Evolutionary conservation across 2,888 invertebrate genomes (phyloP), one percentile per base, ranked within the genome.

Genomic region (Hypomecis atomaria): DNA sequence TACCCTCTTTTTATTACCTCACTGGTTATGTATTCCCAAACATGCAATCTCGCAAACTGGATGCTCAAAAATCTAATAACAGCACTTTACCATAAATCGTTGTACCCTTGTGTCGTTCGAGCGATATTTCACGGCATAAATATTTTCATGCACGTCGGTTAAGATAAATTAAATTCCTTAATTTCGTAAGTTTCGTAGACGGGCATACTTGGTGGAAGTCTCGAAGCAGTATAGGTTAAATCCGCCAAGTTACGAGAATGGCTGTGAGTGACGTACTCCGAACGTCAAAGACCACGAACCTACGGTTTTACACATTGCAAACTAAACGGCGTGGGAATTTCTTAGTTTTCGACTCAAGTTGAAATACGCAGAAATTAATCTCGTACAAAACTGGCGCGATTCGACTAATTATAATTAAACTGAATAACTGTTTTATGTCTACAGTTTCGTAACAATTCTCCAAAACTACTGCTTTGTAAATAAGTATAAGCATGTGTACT

Each of bases 131-230:
- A 58, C 23, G 60, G 49, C 44, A 64, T 65, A 62, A 62, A 69
- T 65, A 67, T 66, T 67, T 66, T 62, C 59, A 53, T 57, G 57
- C 43, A 40, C 48, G 58, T 56, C 57, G 40, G 75, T 73, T 79
- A 71, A 77, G 80, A 79, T 79, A 78, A 81, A 79, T 79, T 71
- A 78, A 81, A 81, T 79, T 81, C 75, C 69, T 62, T 65, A 66
- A 75, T 62, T 62, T 59, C 57, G 48, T 64, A 67, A 67, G 75
- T 80, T 76, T 68, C 71, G 56, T 72, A 68, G 68, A 70, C 71
- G 69, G 56, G 68, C 70, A 78, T 81, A 78, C 79, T 79, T 70
- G 33, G 52, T 65, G 70, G 76, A 75, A 62, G 65, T 64, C 66
- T 69, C 58, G 58, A 47, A 48, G 66, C 52, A 63, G 66, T 63